These are phyloP conservation scores for Cotesia glomerata DNA, from an alignment of 1,140 invertebrate species.

Conservation along the genomic window DNA sequence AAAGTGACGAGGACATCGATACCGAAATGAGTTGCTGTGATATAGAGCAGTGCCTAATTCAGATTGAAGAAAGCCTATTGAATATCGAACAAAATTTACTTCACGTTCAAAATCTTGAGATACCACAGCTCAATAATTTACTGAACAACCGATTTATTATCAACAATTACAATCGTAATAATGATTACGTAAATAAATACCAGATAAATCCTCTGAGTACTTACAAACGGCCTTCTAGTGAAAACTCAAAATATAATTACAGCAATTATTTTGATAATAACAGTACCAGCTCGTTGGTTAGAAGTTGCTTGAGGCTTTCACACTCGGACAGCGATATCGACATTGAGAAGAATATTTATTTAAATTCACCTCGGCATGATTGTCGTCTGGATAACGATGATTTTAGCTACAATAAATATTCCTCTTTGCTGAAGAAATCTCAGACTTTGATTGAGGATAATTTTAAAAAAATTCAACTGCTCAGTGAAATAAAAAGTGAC, in stretches of 20 bases:
- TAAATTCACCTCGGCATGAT: conserved; percentile 35
- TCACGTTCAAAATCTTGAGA: conserved; percentile 49
- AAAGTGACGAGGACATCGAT: conserved; percentile 9
- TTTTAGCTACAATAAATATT: conserved; percentile 28
- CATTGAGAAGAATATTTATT: conserved; percentile 39
- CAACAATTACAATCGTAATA: background rate
- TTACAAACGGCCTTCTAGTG: conserved; percentile 7
- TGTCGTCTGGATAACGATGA: conserved; percentile 3
- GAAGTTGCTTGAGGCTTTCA: conserved; percentile 5
- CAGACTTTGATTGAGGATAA: conserved; percentile 25
- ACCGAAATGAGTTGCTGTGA: conserved; percentile 38
- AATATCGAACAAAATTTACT: conserved; percentile 52
- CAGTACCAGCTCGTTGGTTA: background rate
- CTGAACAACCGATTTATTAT: conserved; percentile 20
- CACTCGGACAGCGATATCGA: conserved; percentile 1
- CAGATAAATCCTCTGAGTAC: background rate
- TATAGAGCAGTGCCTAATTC: conserved; percentile 51
- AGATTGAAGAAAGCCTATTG: conserved; percentile 51
- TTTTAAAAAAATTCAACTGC: conserved; percentile 33
- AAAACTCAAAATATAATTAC: background rate
- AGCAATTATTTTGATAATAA: background rate
- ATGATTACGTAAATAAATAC: background rate
- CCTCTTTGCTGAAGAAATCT: conserved; percentile 29
- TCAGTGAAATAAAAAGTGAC: background rate
- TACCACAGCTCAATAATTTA: conserved; percentile 49